Evolutionary conservation across 1,140 invertebrate species (phyloP).

Genomic region (Macrotrachela quadricornifera): DNA sequence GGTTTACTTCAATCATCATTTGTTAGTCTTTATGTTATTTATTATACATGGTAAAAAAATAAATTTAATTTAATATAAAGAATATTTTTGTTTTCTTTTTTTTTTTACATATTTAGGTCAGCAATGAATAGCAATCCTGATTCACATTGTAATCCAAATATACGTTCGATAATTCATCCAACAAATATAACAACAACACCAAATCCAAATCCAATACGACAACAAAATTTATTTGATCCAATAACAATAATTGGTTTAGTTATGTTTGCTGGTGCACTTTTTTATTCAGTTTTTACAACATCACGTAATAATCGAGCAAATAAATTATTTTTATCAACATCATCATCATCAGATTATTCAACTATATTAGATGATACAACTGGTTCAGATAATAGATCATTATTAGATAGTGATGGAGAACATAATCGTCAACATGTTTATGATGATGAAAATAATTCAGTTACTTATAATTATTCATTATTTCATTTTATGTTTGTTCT

Average conservation of each 20-base stretch:
- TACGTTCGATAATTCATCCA: not conserved
- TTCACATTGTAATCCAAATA: not conserved
- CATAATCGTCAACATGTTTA: slow-evolving; percentile 26
- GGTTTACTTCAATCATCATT: slow-evolving; percentile 58
- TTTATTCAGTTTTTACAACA: too few species aligned
- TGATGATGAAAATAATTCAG: slow-evolving; percentile 78
- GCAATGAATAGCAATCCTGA: slow-evolving; percentile 67
- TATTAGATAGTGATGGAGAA: not conserved
- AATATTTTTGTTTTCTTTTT: slow-evolving; percentile 65
- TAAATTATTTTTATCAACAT: not conserved
- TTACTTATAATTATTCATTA: slow-evolving; percentile 91
- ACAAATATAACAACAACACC: not conserved
- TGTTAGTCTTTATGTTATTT: slow-evolving; percentile 74
- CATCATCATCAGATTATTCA: not conserved
- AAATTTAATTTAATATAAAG: slow-evolving; percentile 98
- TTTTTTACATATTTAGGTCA: slow-evolving; percentile 31
- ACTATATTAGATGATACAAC: not conserved
- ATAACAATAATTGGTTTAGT: too few species aligned
- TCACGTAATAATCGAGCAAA: not conserved
- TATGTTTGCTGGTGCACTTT: too few species aligned
- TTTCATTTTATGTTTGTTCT: slow-evolving; percentile 95
- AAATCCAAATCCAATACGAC: not conserved
- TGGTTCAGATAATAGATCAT: not conserved
- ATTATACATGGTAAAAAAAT: slow-evolving; percentile 92
- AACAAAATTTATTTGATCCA: too few species aligned